Conservation (phyloP, 2,113 vertebrate species). For the Naja naja region DNA sequence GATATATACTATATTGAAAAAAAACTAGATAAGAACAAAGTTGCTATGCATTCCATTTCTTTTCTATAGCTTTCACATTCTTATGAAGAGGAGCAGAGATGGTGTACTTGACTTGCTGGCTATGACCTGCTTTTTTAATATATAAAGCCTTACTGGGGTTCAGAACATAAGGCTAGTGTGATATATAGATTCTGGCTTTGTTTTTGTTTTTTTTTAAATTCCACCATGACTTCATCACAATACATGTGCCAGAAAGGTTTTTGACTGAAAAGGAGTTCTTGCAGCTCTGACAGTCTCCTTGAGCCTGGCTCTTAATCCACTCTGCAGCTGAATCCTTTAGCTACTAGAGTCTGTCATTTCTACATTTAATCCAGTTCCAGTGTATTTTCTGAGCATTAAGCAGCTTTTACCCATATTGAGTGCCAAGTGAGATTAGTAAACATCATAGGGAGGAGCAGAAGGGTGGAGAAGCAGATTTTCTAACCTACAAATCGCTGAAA, state of each 20-base stretch:
- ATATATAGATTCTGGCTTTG: neutral
- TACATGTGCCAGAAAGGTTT: conserved; percentile 3
- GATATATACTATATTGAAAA: neutral
- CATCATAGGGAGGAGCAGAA: neutral
- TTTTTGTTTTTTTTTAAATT: neutral
- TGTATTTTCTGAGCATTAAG: conserved; percentile 48
- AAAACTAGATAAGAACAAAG: neutral
- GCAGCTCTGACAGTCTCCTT: conserved; percentile 10
- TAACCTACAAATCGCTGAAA: conserved; percentile 27
- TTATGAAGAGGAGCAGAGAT: neutral
- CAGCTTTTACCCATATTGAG: conserved; percentile 56
- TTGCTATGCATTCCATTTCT: neutral
- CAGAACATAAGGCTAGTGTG: neutral
- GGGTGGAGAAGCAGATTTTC: conserved; percentile 32
- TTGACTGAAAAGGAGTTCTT: rapidly evolving
- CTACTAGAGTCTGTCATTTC: conserved; percentile 36
- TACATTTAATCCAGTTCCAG: conserved; percentile 39
- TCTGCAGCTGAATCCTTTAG: conserved; percentile 28
- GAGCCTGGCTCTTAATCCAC: neutral
- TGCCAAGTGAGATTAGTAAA: conserved; percentile 50
- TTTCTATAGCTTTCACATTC: neutral
- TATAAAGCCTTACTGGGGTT: neutral
- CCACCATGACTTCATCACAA: conserved; percentile 14
- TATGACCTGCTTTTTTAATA: neutral
- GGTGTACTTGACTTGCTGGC: neutral